These are phyloP conservation scores for Palloptera scutellata DNA, from an alignment of 2,888 invertebrate species.

Conservation along the genomic window DNA sequence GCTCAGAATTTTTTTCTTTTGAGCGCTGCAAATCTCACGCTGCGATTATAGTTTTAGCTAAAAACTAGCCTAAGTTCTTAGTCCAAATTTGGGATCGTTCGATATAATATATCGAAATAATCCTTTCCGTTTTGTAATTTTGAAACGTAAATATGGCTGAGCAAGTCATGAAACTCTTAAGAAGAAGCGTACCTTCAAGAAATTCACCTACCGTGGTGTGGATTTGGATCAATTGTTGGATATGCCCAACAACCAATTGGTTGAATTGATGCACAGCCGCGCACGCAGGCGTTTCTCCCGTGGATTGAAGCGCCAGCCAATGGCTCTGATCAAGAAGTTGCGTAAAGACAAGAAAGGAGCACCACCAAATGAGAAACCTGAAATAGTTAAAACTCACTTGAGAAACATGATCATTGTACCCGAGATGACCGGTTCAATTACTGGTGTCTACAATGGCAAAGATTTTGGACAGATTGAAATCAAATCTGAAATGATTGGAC, in stretches of 20 bases:
- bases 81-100: too few relatives aligned
- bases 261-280: slow-evolving; percentile 94
- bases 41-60: too few relatives aligned
- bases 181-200: slow-evolving; percentile 99
- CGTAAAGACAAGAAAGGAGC: slow-evolving; percentile 95
- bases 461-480: slow-evolving; percentile 92
- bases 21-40: too few relatives aligned
- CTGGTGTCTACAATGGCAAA: slow-evolving; percentile 98
- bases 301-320: slow-evolving; percentile 92
- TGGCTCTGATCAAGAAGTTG: slow-evolving; percentile 95
- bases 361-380: slow-evolving; percentile 96
- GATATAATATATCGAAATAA: too few relatives aligned
- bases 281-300: slow-evolving; percentile 92
- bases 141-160: slow-evolving; percentile 72
- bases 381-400: slow-evolving; percentile 97
- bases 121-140: slow-evolving; percentile 67
- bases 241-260: slow-evolving; percentile 96
- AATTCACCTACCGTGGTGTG: slow-evolving; percentile 99
- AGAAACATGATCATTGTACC: slow-evolving; percentile 99
- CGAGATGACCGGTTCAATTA: slow-evolving; percentile 99
- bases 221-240: slow-evolving; percentile 99
- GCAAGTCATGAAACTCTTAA: slow-evolving; percentile 87
- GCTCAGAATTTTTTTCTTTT: too few relatives aligned
- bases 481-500: slow-evolving; percentile 97
- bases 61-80: too few relatives aligned